phyloP scores from a whole-genome alignment of 2,797 vertebrate species.

The Okamejei kenojei region DNA sequence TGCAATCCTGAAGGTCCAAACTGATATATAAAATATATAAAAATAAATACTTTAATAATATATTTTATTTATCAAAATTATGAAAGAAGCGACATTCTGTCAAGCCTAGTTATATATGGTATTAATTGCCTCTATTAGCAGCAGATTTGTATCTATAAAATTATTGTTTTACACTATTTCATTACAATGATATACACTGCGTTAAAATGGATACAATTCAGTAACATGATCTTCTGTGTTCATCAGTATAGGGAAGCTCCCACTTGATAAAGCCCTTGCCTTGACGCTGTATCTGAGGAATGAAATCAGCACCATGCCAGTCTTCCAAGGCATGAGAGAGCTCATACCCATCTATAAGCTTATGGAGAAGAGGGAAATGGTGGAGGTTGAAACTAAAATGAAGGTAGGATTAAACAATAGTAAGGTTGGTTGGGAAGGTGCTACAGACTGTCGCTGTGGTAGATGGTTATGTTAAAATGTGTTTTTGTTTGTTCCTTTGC shows the following conservation, averaged over 20 bases:
- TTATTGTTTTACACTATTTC: not conserved
- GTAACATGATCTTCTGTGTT: not conserved
- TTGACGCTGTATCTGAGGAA: constrained; percentile 75
- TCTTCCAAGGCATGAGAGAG: constrained; percentile 73
- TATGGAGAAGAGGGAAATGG: constrained; percentile 78
- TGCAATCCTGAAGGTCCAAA: too few relatives aligned
- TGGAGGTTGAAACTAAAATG: constrained; percentile 66
- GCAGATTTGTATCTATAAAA: not conserved
- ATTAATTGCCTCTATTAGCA: not conserved
- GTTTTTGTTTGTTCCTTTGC: too few relatives aligned
- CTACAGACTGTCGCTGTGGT: not conserved
- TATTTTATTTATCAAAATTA: too few relatives aligned
- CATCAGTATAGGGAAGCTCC: constrained; percentile 65
- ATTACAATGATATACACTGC: not conserved
- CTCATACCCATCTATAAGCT: constrained; percentile 79
- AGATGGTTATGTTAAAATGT: too few relatives aligned
- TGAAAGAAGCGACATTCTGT: too few relatives aligned
- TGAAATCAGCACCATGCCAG: constrained; percentile 75
- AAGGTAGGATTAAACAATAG: constrained; percentile 53
- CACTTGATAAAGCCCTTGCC: constrained; percentile 76
- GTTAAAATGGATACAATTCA: not conserved
- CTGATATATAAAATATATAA: too few relatives aligned
- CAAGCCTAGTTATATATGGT: not conserved
- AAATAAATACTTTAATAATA: too few relatives aligned
- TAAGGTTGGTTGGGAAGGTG: not conserved